phyloP scores from a whole-genome alignment of 1,140 invertebrate genomes.

The Cecropterus lyciades region DNA sequence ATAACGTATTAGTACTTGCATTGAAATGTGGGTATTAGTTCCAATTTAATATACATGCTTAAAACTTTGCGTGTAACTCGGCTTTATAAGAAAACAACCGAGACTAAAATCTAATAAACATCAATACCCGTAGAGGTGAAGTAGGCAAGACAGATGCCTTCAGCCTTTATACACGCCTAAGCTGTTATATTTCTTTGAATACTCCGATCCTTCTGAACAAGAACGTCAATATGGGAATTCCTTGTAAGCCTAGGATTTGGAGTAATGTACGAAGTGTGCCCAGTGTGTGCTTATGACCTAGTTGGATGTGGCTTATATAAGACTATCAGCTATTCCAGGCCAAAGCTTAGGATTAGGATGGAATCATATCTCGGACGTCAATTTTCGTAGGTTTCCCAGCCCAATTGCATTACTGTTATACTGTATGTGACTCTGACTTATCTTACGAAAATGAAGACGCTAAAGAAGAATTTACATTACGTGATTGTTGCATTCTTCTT shows the following conservation, averaged over 20 bases:
- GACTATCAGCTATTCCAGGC: not conserved
- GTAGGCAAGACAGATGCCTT: conserved; percentile 6
- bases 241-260: conserved; percentile 32
- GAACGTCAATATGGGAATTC: conserved; percentile 35
- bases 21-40: too few relatives aligned
- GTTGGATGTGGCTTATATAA: not conserved
- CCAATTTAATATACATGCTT: too few relatives aligned
- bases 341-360: not conserved
- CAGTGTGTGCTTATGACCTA: conserved; percentile 17
- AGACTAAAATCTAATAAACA: too few relatives aligned
- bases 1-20: too few relatives aligned
- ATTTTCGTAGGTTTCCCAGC: conserved; percentile 21
- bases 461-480: not conserved
- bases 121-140: not conserved
- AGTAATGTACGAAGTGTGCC: conserved; percentile 28
- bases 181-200: conserved; percentile 30
- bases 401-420: not conserved
- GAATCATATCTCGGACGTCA: conserved; percentile 14
- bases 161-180: conserved; percentile 9
- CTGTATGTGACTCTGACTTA: not conserved
- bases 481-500: too few relatives aligned
- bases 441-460: not conserved
- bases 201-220: conserved; percentile 11
- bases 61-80: too few relatives aligned
- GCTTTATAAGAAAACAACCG: too few relatives aligned